These are phyloP conservation scores for Sinodicranocentrus sp. DNA, from an alignment of 2,888 invertebrate species.

Conservation along the genomic window DNA sequence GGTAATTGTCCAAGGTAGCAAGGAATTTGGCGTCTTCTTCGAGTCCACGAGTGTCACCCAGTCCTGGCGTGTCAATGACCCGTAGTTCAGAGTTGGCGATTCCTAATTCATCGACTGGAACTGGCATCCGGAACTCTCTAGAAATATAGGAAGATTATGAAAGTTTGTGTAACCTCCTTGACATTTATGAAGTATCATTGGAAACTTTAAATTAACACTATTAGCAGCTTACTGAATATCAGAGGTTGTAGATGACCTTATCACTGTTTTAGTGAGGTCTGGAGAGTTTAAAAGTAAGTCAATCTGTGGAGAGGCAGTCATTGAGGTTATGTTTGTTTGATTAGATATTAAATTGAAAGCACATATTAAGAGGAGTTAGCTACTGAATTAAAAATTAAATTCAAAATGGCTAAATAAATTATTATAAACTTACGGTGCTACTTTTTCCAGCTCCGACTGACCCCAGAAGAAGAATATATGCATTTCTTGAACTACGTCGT, in stretches of 20 bases:
- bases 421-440: conserved; percentile 49
- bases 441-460: conserved; percentile 66
- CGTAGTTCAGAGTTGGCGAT: conserved; percentile 62
- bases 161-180: neutral
- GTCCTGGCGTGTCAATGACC: conserved; percentile 65
- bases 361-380: neutral
- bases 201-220: neutral
- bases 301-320: conserved; percentile 25
- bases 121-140: conserved; percentile 50
- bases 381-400: too few species aligned
- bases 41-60: conserved; percentile 55
- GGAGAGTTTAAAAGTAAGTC: conserved; percentile 57
- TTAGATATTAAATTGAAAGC: neutral
- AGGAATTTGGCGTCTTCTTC: conserved; percentile 64
- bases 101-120: conserved; percentile 56
- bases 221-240: conserved; percentile 18
- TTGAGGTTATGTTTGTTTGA: neutral
- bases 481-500: conserved; percentile 61
- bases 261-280: conserved; percentile 40
- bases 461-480: conserved; percentile 64
- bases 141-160: neutral
- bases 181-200: neutral
- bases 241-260: conserved; percentile 31
- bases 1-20: conserved; percentile 53
- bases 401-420: neutral